Conservation (phyloP, 2,888 invertebrate genomes). For the Dyspetes luteomarginatus region DNA sequence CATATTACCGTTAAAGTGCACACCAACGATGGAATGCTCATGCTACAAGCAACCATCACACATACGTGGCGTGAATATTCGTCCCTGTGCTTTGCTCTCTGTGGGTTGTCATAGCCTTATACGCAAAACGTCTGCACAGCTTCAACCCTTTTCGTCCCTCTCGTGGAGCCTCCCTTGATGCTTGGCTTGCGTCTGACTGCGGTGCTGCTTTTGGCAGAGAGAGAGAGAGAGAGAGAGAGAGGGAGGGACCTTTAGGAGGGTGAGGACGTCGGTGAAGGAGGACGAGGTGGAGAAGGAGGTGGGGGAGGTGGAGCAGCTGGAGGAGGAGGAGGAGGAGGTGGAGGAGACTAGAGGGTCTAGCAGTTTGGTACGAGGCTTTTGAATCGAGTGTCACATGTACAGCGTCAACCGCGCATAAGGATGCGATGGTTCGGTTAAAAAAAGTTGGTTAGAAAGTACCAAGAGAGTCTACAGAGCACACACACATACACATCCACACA, state of each 20-base stretch:
- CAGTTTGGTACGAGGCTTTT: no score
- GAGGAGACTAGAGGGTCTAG: no score
- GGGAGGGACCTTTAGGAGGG: background rate
- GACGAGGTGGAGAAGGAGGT: background rate
- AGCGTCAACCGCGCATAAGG: background rate
- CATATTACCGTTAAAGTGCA: slow-evolving; percentile 9
- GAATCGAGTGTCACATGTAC: slow-evolving; percentile 60
- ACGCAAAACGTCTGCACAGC: slow-evolving; percentile 20
- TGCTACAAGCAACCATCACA: slow-evolving; percentile 8
- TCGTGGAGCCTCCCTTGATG: slow-evolving; percentile 17
- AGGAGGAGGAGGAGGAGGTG: background rate
- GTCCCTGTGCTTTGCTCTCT: background rate
- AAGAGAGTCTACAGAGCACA: slow-evolving; percentile 24
- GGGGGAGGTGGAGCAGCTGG: slow-evolving; percentile 38
- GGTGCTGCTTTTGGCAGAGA: slow-evolving; percentile 48
- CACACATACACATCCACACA: background rate
- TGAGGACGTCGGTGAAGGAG: background rate
- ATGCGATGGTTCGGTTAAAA: background rate
- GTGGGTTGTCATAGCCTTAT: slow-evolving; percentile 15
- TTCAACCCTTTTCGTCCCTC: background rate
- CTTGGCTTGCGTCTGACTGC: slow-evolving; percentile 53
- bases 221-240: slow-evolving; percentile 8
- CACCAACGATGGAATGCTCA: slow-evolving; percentile 38
- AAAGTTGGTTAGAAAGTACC: slow-evolving; percentile 32
- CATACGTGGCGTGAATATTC: slow-evolving; percentile 25